Base-by-base conservation (phyloP, 53 echinoderm and acorn worm genomes). In the Glandiceps talaboti region DNA sequence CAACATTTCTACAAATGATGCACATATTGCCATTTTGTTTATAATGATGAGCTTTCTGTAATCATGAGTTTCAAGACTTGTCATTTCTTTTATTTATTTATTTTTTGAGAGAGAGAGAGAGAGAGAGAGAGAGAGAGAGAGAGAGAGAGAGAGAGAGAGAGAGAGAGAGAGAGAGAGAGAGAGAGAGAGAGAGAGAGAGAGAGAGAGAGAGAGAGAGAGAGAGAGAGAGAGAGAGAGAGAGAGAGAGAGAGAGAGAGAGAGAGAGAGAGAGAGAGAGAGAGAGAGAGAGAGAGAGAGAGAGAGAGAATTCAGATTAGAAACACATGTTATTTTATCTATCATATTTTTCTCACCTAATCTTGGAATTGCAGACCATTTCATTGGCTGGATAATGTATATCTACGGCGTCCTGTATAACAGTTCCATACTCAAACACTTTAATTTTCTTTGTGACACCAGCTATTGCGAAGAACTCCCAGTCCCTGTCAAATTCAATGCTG, bases 401-500 rank as follows among this genome's bases (percentile, higher is more conserved):
- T 1, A 97, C 99, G 0, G 99, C 99, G 79, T 97, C 99, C 85
- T 88, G 94, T 75, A 97, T 94, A 30, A 97, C 99, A 27, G 99
- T 94, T 33, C 89, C 91, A 75, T 97, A 97, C 83, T 97, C 99
- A 93, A 97, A 97, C 25, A 97, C 99, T 76, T 97, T 97, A 85
- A 97, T 97, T 79, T 97, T 97, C 83, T 93, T 93, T 30, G 99
- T 97, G 73, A 97, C 99, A 74, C 99, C 99, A 28, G 99, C 99
- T 89, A 97, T 97, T 91, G 99, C 99, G 91, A 97, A 97, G 77
- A 93, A 97, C 85, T 97, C 99, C 76, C 92, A 92, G 79, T 97
- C 99, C 84, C 93, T 91, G 88, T 97, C 99, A 83, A 97, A 97
- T 81, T 97, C 99, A 79, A 97, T 97, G 82, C 99, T 97, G 99